These are phyloP conservation scores for Amazona vittata DNA, from an alignment of 2,113 vertebrate species.

Conservation along the genomic window DNA sequence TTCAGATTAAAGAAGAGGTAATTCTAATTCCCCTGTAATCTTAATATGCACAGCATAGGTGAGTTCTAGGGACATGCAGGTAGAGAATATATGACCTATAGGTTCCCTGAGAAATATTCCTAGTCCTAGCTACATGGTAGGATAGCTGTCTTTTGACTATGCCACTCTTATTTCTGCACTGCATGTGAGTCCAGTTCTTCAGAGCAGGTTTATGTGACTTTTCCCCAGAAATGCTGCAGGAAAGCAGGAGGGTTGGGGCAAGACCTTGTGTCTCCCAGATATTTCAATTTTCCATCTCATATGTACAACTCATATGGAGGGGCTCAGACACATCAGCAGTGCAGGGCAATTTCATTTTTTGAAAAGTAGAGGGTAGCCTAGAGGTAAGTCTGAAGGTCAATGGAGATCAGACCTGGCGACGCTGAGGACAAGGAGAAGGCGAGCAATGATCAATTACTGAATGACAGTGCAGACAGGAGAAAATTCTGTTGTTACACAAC, in stretches of 20 bases:
- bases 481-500: background rate
- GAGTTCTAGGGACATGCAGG: fast-evolving
- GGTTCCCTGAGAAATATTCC: background rate
- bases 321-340: background rate
- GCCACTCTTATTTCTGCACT: background rate
- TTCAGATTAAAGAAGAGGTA: background rate
- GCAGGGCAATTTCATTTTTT: background rate
- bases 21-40: background rate
- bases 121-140: background rate
- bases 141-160: background rate
- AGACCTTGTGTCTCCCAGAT: fast-evolving
- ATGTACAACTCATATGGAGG: fast-evolving
- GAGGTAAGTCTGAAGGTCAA: background rate
- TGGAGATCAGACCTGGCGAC: background rate
- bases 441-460: background rate
- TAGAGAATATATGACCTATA: background rate
- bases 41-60: background rate
- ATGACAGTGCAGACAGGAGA: background rate
- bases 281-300: too few species aligned
- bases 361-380: background rate
- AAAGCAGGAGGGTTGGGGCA: background rate
- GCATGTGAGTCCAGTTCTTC: background rate
- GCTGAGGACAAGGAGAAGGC: background rate
- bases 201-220: background rate
- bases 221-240: background rate